Base-by-base conservation (phyloP, 2,888 invertebrate species). In the Chromoteleia sp. region DNA sequence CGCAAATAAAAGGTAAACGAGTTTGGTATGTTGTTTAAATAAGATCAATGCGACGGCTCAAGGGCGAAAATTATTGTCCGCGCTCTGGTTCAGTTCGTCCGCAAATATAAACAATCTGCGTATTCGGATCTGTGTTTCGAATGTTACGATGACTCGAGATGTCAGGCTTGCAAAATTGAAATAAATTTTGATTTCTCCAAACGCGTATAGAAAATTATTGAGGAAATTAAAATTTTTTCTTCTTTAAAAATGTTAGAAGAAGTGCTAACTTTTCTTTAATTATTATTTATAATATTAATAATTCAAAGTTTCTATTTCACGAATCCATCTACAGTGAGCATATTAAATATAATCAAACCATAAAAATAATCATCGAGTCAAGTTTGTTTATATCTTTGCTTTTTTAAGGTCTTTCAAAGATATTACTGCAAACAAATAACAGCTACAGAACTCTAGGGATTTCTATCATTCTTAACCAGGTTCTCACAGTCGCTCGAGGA, bases 11-110 rank as follows among this genome's bases (percentile, higher is more conserved):
- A 85, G 87, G 88, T 88, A 88, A 90, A 88, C 89, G 88, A 88
- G 90, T 89, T 89, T 87, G 90, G 90, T 89, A 90, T 90, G 90
- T 87, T 89, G 89, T 90, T 90, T 90, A 88, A 91, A 91, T 89
- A 91, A 91, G 90, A 91, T 89, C 90, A 90, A 87, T 84, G 87
- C 86, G 88, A 89, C 12, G 84, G 85, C 84, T 88, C 90, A 90
- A 90, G 90, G 90, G 90, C 90, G 89, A 89, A 89, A 90, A 90
- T 89, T 88, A 87, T 87, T 87, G 82, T 82, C 81, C 68, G 74
- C 76, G 54, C 75, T 74, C 61, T 58, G 54, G 63, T 74, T 56
- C 76, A 59, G 82, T 73, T 77, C 65, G 65, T 76, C 59, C 63
- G 81, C 61, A 54, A 65, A 65, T 82, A 86, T 84, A 85, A 86